Conservation (phyloP, 1,140 invertebrate genomes). For the Bombus superbus region DNA sequence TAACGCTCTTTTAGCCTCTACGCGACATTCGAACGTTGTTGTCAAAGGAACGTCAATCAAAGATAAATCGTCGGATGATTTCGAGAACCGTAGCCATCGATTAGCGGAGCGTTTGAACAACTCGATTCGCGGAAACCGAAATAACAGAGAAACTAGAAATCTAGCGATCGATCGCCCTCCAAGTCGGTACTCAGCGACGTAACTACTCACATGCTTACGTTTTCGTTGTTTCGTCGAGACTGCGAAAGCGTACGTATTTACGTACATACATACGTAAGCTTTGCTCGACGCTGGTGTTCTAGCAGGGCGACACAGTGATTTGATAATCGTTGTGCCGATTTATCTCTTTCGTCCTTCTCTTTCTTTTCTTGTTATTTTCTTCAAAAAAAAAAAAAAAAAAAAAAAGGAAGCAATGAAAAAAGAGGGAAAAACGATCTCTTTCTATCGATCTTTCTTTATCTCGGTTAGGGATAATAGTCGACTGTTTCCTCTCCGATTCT, state of each 20-base stretch:
- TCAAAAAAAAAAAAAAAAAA: neutral
- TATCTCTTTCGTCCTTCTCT: constrained; percentile 18
- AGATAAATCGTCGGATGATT: constrained; percentile 25
- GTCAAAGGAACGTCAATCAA: neutral
- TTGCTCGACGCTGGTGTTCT: neutral
- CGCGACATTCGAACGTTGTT: neutral
- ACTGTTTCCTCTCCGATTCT: neutral
- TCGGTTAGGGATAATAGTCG: neutral
- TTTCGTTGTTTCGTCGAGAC: neutral
- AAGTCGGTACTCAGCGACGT: neutral
- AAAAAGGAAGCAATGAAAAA: neutral
- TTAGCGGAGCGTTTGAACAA: neutral
- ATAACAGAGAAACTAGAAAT: neutral
- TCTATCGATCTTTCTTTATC: constrained; percentile 7
- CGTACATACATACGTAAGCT: neutral
- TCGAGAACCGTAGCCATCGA: neutral
- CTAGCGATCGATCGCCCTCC: neutral
- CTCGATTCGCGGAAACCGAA: neutral
- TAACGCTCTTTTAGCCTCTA: constrained; percentile 47
- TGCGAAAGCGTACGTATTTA: neutral
- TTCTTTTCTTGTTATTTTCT: neutral
- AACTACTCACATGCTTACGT: neutral
- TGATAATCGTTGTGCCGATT: constrained; percentile 27
- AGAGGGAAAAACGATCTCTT: neutral
- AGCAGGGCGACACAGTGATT: constrained; percentile 10